Conservation (phyloP, 35 echinoderm and acorn worm species). For the Anneissia japonica region DNA sequence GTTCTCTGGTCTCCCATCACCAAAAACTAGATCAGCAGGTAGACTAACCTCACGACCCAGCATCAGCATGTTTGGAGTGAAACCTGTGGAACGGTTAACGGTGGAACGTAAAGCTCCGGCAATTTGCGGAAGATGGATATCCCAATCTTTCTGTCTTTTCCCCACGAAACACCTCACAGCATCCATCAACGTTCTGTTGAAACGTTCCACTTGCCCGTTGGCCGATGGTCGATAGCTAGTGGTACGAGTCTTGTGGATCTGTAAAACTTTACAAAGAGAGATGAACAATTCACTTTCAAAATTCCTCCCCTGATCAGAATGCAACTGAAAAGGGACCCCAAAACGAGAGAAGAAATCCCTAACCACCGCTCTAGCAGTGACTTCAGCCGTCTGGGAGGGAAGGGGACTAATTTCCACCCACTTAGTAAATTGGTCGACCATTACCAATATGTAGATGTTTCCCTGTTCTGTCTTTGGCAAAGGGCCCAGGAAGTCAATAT, state of each 20-base stretch:
- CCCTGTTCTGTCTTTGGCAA: neutral
- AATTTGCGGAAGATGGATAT: neutral
- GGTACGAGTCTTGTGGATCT: constrained; percentile 9
- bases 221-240: constrained; percentile 27
- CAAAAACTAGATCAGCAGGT: constrained; percentile 11
- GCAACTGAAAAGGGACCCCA: constrained; percentile 24
- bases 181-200: constrained; percentile 24
- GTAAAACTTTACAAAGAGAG: neutral
- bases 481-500: constrained; percentile 20
- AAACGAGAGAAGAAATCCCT: constrained; percentile 37
- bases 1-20: neutral
- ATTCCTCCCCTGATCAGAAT: constrained; percentile 44
- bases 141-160: constrained; percentile 22
- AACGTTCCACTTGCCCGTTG: constrained; percentile 24
- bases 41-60: constrained; percentile 7
- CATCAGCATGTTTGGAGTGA: constrained; percentile 17
- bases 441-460: constrained; percentile 30
- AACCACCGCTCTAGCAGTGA: constrained; percentile 5
- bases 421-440: constrained; percentile 36
- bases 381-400: constrained; percentile 24
- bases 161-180: constrained; percentile 16
- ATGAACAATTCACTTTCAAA: constrained; percentile 38
- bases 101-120: neutral
- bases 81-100: neutral
- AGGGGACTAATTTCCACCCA: constrained; percentile 26